Evolutionary conservation across 2,113 vertebrate genomes (phyloP), one percentile per base, ranked within the genome.

Genomic region (Arenaria interpres): DNA sequence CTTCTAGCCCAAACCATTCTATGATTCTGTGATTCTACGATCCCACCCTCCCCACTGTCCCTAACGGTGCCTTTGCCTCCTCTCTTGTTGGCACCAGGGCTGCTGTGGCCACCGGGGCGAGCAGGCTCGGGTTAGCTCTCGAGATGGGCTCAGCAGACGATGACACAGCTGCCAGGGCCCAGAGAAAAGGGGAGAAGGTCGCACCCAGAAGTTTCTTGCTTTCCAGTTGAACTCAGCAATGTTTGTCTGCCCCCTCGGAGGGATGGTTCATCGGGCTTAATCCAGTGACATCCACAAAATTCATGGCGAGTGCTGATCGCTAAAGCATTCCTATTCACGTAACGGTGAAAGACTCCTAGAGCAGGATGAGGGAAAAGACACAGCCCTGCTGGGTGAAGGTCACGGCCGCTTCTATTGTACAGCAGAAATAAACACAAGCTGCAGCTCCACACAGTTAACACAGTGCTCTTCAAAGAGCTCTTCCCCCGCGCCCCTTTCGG

Each of bases 351-450:
- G 67, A 30, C 14, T 56, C 15, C 3, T 16, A 28, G 1, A 56
- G n/a, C 39, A 80, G 0, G 2, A 76, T 6, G 41, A 88, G 45
- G 63, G 69, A 93, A 69, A 91, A 48, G 48, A 85, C 10, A 37
- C 30, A 85, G 64, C 45, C 24, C 48, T 56, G 21, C 39, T 73
- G 85, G 43, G 48, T 88, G 33, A 90, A 89, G 72, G 76, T 76
- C 92, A 88, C 35, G 4, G 0, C 35, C 0, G 1, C 22, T 94
- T 75, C 92, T 68, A 62, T 83, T 83, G 83, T 80, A 66, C 22
- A 39, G 66, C 57, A 94, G 88, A 87, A 91, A 94, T 73, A 80
- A 95, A 76, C 86, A 95, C 39, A 90, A 59, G 72, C 89, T 67
- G 80, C 86, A 89, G 80, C 33, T 64, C 86, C 41, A 45, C 41